Evolutionary conservation across 2,113 vertebrate species (phyloP).

Genomic region (Terrapene triunguis): DNA sequence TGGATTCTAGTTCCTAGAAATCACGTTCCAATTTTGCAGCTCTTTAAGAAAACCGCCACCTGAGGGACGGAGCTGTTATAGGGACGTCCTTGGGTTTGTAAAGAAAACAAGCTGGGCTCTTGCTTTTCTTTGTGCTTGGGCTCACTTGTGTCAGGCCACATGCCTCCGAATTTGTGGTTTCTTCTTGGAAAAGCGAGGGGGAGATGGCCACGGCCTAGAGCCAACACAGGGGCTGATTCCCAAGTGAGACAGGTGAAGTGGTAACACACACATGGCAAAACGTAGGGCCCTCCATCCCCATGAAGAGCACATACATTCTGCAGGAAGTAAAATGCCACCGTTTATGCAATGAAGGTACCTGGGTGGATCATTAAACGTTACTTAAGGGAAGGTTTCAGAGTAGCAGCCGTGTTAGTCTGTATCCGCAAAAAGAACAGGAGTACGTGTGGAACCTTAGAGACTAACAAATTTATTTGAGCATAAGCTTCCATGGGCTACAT

Average conservation of each 20-base stretch:
- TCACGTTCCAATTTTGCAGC: background rate
- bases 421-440: too few species aligned
- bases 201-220: background rate
- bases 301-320: background rate
- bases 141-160: background rate
- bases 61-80: background rate
- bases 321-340: rapidly evolving
- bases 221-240: background rate
- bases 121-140: background rate
- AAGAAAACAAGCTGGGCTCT: background rate
- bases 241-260: background rate
- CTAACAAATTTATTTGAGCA: too few species aligned
- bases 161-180: background rate
- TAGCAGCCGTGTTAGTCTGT: too few species aligned
- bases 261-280: background rate
- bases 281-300: background rate
- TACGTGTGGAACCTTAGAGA: too few species aligned
- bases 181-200: background rate
- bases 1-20: background rate
- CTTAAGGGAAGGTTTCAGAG: background rate
- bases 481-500: too few species aligned
- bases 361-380: background rate
- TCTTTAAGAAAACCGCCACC: background rate
- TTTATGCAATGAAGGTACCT: background rate
- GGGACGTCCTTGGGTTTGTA: background rate